Evolutionary conservation across 2,888 invertebrate species (phyloP).

Genomic region (Polymixis flavicincta): DNA sequence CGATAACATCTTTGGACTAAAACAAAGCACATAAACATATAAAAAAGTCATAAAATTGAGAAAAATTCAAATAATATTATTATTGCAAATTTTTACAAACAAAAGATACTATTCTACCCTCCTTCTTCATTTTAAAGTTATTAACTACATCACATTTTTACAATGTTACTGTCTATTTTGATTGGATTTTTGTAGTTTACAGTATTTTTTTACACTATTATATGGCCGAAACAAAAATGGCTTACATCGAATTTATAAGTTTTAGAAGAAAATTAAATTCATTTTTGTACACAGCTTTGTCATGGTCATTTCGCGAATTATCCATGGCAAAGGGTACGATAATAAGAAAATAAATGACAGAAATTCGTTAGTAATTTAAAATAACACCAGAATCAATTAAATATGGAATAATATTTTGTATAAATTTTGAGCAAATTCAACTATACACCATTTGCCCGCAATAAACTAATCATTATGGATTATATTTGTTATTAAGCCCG

Average conservation of each 20-base stretch:
- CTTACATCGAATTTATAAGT: slow-evolving; percentile 9
- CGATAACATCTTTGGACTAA: slow-evolving; percentile 77
- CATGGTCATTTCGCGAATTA: slow-evolving; percentile 24
- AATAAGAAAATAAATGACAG: not conserved
- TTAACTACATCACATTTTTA: slow-evolving; percentile 60
- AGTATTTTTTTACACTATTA: slow-evolving; percentile 34
- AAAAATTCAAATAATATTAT: slow-evolving; percentile 48
- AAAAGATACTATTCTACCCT: slow-evolving; percentile 54
- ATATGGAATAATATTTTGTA: slow-evolving; percentile 52
- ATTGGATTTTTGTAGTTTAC: slow-evolving; percentile 6
- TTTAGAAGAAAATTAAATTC: slow-evolving; percentile 8
- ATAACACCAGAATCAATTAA: slow-evolving; percentile 33
- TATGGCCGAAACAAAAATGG: slow-evolving; percentile 61
- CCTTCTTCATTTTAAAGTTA: slow-evolving; percentile 42
- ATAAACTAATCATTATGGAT: slow-evolving; percentile 12
- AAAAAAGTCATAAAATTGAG: slow-evolving; percentile 54
- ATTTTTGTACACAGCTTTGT: slow-evolving; percentile 7
- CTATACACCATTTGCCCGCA: slow-evolving; percentile 62
- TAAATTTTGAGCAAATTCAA: slow-evolving; percentile 66
- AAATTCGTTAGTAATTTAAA: not conserved
- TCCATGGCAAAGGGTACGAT: slow-evolving; percentile 8
- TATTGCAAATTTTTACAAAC: slow-evolving; percentile 48
- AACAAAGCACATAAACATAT: slow-evolving; percentile 71
- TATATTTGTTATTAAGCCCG: not conserved
- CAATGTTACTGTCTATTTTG: slow-evolving; percentile 51